phyloP scores from a whole-genome alignment of 2,113 vertebrate species.

The Neopipo cinnamomea region DNA sequence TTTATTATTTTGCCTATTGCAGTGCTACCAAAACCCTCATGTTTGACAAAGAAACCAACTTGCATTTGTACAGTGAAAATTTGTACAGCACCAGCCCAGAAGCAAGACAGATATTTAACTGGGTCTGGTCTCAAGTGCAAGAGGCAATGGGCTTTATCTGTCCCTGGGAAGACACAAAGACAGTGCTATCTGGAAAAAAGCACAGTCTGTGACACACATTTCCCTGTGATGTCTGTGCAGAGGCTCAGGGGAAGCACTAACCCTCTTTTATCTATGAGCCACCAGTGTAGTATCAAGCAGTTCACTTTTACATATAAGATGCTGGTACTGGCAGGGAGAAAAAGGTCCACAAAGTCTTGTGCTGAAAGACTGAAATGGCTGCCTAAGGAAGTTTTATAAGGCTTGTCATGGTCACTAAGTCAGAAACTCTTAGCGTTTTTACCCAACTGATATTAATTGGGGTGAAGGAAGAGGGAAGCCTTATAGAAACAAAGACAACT shows the following conservation, averaged over 20 bases:
- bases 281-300: accelerated
- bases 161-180: background rate
- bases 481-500: background rate
- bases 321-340: background rate
- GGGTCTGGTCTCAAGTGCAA: background rate
- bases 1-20: background rate
- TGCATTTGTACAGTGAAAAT: background rate
- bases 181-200: background rate
- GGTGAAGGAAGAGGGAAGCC: background rate
- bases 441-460: background rate
- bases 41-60: background rate
- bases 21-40: background rate
- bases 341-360: background rate
- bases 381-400: background rate
- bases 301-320: background rate
- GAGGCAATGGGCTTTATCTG: background rate
- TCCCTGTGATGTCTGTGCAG: background rate
- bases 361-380: background rate
- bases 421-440: background rate
- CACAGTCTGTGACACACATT: background rate
- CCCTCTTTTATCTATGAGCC: background rate
- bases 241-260: background rate
- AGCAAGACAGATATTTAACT: background rate
- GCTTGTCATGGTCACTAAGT: background rate
- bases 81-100: background rate